phyloP scores from a whole-genome alignment of 64 coral and sea anemone species.

The Pocillopora damicornis region DNA sequence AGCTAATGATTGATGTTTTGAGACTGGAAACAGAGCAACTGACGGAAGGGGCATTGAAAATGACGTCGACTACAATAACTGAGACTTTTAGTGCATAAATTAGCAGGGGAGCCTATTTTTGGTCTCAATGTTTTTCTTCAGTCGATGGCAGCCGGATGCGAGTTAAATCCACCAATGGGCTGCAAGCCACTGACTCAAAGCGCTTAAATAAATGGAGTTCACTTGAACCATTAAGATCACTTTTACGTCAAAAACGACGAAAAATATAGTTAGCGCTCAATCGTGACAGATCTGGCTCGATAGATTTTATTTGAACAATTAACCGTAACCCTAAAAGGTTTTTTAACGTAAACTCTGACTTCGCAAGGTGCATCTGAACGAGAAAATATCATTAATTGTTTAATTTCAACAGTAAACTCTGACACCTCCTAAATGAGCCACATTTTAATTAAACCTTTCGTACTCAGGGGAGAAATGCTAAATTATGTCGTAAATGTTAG shows the following conservation, averaged over 20 bases:
- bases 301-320: too few species aligned
- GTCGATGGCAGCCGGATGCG: slow-evolving; percentile 4
- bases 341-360: background rate
- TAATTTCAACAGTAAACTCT: background rate
- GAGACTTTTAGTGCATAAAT: slow-evolving; percentile 7
- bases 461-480: background rate
- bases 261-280: background rate
- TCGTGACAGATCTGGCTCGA: background rate
- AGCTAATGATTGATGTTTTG: background rate
- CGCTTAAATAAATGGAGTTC: slow-evolving; percentile 1
- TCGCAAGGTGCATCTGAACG: background rate
- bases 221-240: background rate
- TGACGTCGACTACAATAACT: background rate
- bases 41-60: background rate
- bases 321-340: too few species aligned
- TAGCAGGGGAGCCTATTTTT: slow-evolving; percentile 16
- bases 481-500: background rate
- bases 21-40: background rate
- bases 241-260: background rate
- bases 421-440: background rate
- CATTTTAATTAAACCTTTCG: background rate
- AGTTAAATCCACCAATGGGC: slow-evolving; percentile 4
- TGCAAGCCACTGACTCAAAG: background rate
- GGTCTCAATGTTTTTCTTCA: background rate
- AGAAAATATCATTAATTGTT: background rate